These are phyloP conservation scores for Mionectes macconnelli DNA, from an alignment of 2,113 vertebrate species.

Conservation along the genomic window DNA sequence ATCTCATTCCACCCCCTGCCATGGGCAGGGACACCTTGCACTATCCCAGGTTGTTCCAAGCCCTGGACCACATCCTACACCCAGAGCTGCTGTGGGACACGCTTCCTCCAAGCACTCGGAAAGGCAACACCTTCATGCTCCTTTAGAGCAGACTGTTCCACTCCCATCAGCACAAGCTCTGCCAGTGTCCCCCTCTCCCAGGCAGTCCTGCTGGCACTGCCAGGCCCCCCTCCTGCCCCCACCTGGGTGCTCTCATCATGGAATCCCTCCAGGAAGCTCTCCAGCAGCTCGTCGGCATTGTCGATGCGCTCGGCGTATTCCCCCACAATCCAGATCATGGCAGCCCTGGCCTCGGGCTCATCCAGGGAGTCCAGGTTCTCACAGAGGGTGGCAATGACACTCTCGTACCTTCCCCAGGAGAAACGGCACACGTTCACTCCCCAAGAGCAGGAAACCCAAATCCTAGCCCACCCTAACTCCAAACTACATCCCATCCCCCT, in stretches of 20 bases:
- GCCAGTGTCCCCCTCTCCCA: fast-evolving
- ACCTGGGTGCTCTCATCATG: slow-evolving; percentile 99
- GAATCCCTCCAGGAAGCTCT: slow-evolving; percentile 97
- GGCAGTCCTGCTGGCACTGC: neutral
- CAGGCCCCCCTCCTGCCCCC: neutral
- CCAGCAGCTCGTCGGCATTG: slow-evolving; percentile 92
- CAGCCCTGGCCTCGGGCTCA: slow-evolving; percentile 92
- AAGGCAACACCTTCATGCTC: fast-evolving
- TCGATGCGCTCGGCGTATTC: slow-evolving; percentile 95
- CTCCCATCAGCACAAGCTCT: neutral
- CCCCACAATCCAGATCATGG: slow-evolving; percentile 98
- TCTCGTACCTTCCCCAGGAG: slow-evolving; percentile 83
- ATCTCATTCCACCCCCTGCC: neutral
- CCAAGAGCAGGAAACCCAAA: fast-evolving
- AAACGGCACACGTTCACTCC: neutral
- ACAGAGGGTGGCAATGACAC: slow-evolving; percentile 93
- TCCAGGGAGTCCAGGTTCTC: slow-evolving; percentile 97
- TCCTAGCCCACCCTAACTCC: neutral
- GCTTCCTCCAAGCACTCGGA: fast-evolving
- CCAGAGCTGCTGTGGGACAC: fast-evolving
- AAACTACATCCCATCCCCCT: fast-evolving
- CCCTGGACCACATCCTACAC: neutral
- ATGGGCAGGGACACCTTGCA: neutral
- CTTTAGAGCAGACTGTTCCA: neutral
- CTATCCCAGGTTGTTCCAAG: neutral